Conservation (phyloP, 2,113 vertebrate species). For the Sceloporus undulatus region DNA sequence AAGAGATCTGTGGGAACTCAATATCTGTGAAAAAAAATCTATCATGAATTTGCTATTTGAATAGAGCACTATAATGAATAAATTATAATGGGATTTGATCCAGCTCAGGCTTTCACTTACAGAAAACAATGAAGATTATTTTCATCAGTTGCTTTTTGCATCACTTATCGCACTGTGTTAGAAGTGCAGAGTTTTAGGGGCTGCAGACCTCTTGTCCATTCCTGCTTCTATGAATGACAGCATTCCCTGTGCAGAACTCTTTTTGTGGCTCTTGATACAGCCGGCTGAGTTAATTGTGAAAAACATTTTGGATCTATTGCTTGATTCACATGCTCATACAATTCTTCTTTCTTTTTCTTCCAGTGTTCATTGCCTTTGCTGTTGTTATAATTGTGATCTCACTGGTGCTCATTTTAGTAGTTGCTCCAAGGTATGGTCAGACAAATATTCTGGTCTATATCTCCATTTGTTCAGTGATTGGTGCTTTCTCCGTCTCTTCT, state of each 20-base stretch:
- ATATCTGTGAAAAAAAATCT: not conserved
- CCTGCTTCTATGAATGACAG: not conserved
- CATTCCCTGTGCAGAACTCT: not conserved
- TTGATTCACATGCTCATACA: not conserved
- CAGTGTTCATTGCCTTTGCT: slow-evolving; percentile 82
- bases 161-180: not conserved
- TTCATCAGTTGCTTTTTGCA: not conserved
- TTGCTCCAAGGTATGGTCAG: slow-evolving; percentile 81
- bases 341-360: slow-evolving; percentile 23
- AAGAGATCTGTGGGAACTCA: not conserved
- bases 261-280: not conserved
- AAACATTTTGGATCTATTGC: not conserved
- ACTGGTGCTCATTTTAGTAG: slow-evolving; percentile 75
- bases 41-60: not conserved
- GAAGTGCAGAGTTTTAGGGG: not conserved
- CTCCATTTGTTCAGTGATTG: slow-evolving; percentile 83
- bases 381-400: slow-evolving; percentile 64
- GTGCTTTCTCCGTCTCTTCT: slow-evolving; percentile 85
- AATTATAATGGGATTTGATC: not conserved
- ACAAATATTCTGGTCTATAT: slow-evolving; percentile 83
- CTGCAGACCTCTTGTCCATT: not conserved
- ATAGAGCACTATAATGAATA: too few relatives aligned
- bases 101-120: not conserved
- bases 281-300: not conserved
- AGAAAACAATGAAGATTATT: not conserved